phyloP scores from a whole-genome alignment of 2,888 invertebrate genomes.

The Apotomis capreana region DNA sequence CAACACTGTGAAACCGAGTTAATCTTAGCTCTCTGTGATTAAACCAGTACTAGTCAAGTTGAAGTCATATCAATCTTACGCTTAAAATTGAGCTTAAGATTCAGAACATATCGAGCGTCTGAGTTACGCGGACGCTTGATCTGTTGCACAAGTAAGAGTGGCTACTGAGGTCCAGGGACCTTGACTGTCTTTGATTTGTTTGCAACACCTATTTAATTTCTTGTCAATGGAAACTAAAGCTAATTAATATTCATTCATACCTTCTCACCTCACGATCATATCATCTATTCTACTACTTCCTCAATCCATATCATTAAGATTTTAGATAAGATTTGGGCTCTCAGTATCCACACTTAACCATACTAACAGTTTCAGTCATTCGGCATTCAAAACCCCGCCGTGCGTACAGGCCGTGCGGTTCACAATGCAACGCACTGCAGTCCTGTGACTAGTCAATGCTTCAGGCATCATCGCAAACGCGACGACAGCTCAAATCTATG shows the following conservation, averaged over 20 bases:
- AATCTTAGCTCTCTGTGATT: constrained; percentile 61
- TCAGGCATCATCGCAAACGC: constrained; percentile 11
- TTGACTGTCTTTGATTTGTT: no score
- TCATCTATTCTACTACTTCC: no score
- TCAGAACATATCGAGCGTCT: constrained; percentile 62
- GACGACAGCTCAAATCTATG: constrained; percentile 55
- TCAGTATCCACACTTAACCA: constrained; percentile 8
- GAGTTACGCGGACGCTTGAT: constrained; percentile 48
- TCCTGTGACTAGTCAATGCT: constrained; percentile 31
- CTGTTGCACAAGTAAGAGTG: constrained; percentile 39
- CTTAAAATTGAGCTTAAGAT: constrained; percentile 55
- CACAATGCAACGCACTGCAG: constrained; percentile 11
- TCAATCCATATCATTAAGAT: no score
- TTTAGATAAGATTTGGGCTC: not conserved
- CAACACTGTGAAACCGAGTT: constrained; percentile 70
- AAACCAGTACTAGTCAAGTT: constrained; percentile 72
- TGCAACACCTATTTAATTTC: not conserved
- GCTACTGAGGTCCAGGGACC: not conserved
- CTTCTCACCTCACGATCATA: not conserved
- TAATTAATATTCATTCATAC: not conserved
- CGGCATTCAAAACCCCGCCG: not conserved
- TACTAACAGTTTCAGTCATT: not conserved
- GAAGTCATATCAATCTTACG: constrained; percentile 72
- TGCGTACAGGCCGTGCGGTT: constrained; percentile 9
- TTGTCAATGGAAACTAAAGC: not conserved